Conservation (phyloP, 2,113 vertebrate species). For the Gnathonemus longibarbis region DNA sequence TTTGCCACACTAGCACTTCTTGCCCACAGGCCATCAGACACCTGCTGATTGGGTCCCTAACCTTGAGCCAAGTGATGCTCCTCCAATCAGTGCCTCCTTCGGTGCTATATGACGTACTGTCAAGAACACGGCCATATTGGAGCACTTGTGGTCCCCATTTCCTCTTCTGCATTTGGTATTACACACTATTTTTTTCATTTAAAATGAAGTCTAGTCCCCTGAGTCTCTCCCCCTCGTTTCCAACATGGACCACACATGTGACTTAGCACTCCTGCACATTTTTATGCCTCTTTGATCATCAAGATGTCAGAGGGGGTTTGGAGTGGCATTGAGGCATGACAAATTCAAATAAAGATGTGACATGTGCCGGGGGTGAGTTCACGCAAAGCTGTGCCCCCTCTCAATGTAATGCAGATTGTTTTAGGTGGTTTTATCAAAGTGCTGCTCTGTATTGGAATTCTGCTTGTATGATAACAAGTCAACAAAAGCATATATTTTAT, state of each 20-base stretch:
- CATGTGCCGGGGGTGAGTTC: background rate
- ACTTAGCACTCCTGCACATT: background rate
- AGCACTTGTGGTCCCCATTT: background rate
- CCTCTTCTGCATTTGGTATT: background rate
- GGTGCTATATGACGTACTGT: background rate
- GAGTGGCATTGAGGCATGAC: background rate
- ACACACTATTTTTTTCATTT: background rate
- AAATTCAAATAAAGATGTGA: background rate
- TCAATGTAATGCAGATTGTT: background rate
- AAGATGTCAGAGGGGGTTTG: background rate
- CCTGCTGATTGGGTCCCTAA: background rate
- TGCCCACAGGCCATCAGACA: background rate
- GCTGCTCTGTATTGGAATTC: background rate
- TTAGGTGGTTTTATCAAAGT: background rate
- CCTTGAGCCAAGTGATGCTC: background rate
- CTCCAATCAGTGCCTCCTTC: background rate
- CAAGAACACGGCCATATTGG: background rate
- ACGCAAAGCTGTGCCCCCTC: background rate
- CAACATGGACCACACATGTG: background rate
- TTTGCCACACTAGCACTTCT: background rate
- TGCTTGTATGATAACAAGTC: background rate
- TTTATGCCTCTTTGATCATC: background rate
- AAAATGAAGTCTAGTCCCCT: background rate
- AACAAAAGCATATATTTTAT: background rate
- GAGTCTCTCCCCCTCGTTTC: background rate